Base-by-base conservation (phyloP, 2,888 invertebrate genomes). In the Panzeria rudis region DNA sequence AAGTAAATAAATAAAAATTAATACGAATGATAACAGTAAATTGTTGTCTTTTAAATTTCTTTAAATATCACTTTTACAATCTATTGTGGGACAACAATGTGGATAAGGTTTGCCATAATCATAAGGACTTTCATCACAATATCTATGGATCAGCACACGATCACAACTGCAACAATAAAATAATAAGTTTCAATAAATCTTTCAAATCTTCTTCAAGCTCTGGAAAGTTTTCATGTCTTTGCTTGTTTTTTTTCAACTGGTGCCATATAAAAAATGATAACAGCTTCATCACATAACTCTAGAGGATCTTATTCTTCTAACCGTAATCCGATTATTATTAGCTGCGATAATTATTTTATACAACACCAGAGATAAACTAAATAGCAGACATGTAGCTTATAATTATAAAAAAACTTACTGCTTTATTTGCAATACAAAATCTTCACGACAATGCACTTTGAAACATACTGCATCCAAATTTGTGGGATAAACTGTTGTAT, bases 381-480 rank as follows among this genome's bases (percentile, higher is more conserved):
- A 32, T 0, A 20, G 0, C 4, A 44, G 6, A 25, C 20, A n/a
- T 15, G 3, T 7, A 7, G 17, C 0, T 68, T 50, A 32, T 29
- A 32, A 52, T 44, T 47, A 29, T 29, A 25, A 2, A 47, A 61
- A 17, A 11, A 89, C 89, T 89, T 86, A 90, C 90, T 91, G 88
- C 61, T 87, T 88, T n/a, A 90, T 88, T 80, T 88, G 77, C 50
- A 90, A 87, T 29, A 90, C 88, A 61, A 87, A 91, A 68, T 91
- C 91, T 13, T 90, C 88, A 0, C 88, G 88, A 32, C 90, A 90
- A 71, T 86, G 68, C 2, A 90, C 72, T 32, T 83, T 72, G 9
- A 88, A 88, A 47, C 91, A 90, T 54, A 86, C 84, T 15, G 83
- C 76, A 6, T 84, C 47, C 0, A 87, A 73, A 73, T 88, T 81